A percentile compares a stretch with the other conserved stretches of the same genome.
Conservation (phyloP, 2,888 invertebrate species). For the Brachyptera risi region DNA sequence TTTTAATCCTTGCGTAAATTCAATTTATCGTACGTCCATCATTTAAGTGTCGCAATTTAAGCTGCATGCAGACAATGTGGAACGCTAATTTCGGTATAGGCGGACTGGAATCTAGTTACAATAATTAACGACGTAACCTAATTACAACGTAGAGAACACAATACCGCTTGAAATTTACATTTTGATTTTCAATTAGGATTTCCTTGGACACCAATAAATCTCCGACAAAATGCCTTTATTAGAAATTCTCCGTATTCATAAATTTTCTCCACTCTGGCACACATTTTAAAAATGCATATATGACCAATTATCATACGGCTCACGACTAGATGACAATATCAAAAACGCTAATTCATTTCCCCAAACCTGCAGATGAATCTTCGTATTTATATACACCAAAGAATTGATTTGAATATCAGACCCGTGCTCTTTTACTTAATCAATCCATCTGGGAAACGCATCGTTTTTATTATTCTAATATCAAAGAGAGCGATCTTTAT, state of each 20-base stretch:
- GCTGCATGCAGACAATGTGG: not conserved
- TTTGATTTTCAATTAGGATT: slow-evolving; percentile 7
- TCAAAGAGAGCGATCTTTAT: too few species aligned
- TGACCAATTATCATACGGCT: not conserved
- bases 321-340: not conserved
- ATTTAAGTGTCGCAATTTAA: not conserved
- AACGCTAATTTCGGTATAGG: not conserved
- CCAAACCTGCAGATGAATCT: too few species aligned
- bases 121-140: not conserved
- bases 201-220: slow-evolving; percentile 11
- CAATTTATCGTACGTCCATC: not conserved
- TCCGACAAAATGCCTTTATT: not conserved
- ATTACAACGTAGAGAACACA: not conserved
- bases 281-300: not conserved
- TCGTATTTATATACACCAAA: too few species aligned
- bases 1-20: not conserved
- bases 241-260: slow-evolving; percentile 6
- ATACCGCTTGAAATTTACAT: not conserved
- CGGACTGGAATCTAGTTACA: not conserved
- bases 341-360: not conserved
- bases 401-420: too few species aligned
- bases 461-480: not conserved
- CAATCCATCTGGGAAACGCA: too few species aligned
- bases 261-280: not conserved
- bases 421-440: too few species aligned